Evolutionary conservation across 2,797 vertebrate species (phyloP).

Genomic region (Lagodon rhomboides): DNA sequence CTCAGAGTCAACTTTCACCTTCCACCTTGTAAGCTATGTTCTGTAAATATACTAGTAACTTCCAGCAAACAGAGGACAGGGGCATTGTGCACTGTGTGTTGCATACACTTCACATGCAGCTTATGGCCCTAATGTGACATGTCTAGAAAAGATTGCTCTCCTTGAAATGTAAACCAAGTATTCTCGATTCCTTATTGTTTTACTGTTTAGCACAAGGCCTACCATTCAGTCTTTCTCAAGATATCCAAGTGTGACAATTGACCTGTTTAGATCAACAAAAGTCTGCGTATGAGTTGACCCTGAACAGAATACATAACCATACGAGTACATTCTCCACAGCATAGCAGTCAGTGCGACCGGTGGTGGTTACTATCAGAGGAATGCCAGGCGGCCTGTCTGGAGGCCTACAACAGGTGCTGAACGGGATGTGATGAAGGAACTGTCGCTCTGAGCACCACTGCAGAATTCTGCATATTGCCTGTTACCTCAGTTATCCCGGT

Average conservation of each 20-base stretch:
- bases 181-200: neutral
- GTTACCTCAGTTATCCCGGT: constrained; percentile 17
- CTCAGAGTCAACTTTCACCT: neutral
- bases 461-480: constrained; percentile 46
- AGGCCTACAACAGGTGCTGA: constrained; percentile 71
- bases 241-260: constrained; percentile 27
- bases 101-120: too few species aligned
- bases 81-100: neutral
- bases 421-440: constrained; percentile 48
- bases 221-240: constrained; percentile 12
- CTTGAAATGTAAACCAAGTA: neutral
- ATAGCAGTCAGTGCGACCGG: constrained; percentile 48
- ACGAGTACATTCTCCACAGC: constrained; percentile 50
- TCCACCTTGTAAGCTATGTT: neutral
- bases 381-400: constrained; percentile 55
- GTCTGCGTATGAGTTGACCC: constrained; percentile 46
- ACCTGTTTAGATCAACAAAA: constrained; percentile 50
- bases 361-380: constrained; percentile 42
- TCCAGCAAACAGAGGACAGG: neutral
- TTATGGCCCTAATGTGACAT: too few species aligned
- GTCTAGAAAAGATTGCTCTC: neutral
- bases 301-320: constrained; percentile 56
- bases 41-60: neutral
- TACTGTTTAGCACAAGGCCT: neutral
- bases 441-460: constrained; percentile 49